Evolutionary conservation across 2,888 invertebrate genomes (phyloP), one percentile per base, ranked within the genome.

Genomic region (Acronicta leporina): DNA sequence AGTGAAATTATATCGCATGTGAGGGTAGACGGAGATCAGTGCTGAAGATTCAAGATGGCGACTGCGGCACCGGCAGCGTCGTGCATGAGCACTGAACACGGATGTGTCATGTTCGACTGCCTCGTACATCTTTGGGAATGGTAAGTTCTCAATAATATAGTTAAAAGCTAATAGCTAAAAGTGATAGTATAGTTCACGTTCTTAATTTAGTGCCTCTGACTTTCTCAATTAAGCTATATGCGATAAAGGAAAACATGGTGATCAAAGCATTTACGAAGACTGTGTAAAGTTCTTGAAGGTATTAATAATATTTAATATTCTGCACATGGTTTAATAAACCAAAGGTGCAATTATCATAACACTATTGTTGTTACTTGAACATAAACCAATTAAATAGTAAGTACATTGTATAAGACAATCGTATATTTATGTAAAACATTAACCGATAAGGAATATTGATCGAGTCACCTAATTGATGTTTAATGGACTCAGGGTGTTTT

Each of bases 71-170:
- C 92, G 4, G 85, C 91, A 4, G 90, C 91, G 6, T 93, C 93
- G 48, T 94, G 94, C 73, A 90, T 93, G 81, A 89, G 87, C 83
- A 87, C 90, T 20, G 93, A 92, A 58, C 88, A 94, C 79, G 94
- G 94, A 71, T 94, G 94, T 79, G 92, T 93, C 69, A 91, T 93
- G 90, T 94, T 94, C 75, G 92, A 94, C 80, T 94, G 94, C 61
- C 87, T 94, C 45, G 89, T 90, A 14, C 94, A 94, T 73, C 86
- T 94, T 33, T 94, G 94, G 94, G 94, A 94, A 68, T 94, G 94
- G 94, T 94, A 61, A 92, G 94, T 70, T 13, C 15, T 60, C 1
- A 30, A 42, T 65, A 33, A 20, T 20, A 20, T 20, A 20, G 20
- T 20, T 20, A 2, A 20, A 3, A 4, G 2, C 4, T 20, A 20